Evolutionary conservation across 2,888 invertebrate species (phyloP).

Genomic region (Diarsia brunnea): DNA sequence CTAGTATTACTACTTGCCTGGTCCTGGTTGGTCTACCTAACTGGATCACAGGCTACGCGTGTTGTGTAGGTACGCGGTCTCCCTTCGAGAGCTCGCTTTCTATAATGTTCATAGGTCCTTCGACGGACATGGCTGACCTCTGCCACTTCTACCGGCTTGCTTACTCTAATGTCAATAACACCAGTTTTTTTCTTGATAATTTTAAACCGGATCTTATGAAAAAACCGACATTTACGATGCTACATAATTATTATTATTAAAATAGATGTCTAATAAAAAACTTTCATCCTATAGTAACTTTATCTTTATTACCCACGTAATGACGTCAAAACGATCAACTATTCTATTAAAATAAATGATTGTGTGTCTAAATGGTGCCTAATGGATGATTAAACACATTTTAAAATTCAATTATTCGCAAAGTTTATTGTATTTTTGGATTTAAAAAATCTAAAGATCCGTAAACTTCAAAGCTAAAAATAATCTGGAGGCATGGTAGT

Average conservation of each 20-base stretch:
- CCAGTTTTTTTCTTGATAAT: neutral
- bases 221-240: neutral
- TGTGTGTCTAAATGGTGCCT: neutral
- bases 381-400: slow-evolving; percentile 2
- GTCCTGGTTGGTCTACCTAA: neutral
- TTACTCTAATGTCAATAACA: neutral
- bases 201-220: slow-evolving; percentile 18
- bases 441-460: neutral
- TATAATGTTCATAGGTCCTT: neutral
- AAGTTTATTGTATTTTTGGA: neutral
- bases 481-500: neutral
- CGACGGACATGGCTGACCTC: neutral
- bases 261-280: slow-evolving; percentile 4
- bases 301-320: slow-evolving; percentile 8
- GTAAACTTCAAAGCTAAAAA: neutral
- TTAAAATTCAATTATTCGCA: neutral
- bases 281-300: neutral
- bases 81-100: neutral
- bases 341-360: slow-evolving; percentile 5
- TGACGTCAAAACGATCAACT: slow-evolving; percentile 6
- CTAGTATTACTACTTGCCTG: neutral
- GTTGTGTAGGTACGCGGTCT: neutral
- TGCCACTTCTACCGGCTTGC: neutral
- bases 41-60: neutral
- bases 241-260: neutral